Conservation (phyloP, 2,797 vertebrate genomes). For the Rhinichthys osculus region DNA sequence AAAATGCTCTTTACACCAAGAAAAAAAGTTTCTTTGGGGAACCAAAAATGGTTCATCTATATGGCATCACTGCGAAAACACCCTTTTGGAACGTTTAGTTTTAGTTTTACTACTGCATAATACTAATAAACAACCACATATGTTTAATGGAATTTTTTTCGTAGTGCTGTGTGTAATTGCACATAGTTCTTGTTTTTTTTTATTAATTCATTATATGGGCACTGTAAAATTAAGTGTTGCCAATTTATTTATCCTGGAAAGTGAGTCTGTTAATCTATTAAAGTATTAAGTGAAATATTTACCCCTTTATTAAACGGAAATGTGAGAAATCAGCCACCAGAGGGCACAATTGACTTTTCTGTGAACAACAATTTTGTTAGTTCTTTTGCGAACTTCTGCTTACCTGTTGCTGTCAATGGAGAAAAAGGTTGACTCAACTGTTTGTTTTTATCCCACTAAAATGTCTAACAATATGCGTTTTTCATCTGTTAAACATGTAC, state of each 20-base stretch:
- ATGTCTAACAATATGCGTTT: neutral
- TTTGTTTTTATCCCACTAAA: neutral
- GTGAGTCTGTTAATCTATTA: neutral
- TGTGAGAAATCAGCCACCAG: neutral
- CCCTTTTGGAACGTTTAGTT: neutral
- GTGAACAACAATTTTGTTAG: neutral
- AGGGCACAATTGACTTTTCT: conserved; percentile 18
- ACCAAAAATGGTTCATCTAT: neutral
- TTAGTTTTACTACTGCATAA: neutral
- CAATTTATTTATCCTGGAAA: neutral
- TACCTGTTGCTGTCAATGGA: neutral
- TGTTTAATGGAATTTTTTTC: neutral
- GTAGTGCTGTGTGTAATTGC: neutral
- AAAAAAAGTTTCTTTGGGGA: neutral
- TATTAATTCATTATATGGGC: neutral
- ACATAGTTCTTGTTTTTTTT: neutral
- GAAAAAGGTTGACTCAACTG: neutral
- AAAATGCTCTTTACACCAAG: neutral
- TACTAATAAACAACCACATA: neutral
- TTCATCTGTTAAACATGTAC: neutral
- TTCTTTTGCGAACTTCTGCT: neutral
- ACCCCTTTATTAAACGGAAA: neutral
- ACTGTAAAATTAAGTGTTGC: neutral
- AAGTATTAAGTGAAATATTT: neutral
- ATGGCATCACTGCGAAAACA: neutral